A percentile compares a stretch with the other conserved stretches of the same genome.
Evolutionary conservation across 2,797 vertebrate species (phyloP).

Genomic region (Malacoctenus gilli): DNA sequence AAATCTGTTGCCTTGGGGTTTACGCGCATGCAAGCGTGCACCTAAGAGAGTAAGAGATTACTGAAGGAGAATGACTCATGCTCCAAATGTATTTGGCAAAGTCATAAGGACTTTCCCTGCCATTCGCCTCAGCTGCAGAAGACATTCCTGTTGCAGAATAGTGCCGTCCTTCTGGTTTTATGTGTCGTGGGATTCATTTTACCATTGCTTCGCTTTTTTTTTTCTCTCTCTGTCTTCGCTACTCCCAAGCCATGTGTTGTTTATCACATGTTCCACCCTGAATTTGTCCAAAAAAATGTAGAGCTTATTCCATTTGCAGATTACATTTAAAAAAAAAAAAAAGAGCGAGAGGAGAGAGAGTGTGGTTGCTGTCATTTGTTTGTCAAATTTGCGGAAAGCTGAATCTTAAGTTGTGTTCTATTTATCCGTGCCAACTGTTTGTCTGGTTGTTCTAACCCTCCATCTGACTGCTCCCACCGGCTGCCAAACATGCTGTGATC

Average conservation of each 20-base stretch:
- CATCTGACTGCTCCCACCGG: conserved; percentile 74
- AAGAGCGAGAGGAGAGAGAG: too few relatives aligned
- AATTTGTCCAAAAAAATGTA: conserved; percentile 11
- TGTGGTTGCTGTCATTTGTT: conserved; percentile 55
- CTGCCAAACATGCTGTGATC: conserved; percentile 77
- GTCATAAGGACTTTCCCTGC: conserved; percentile 72
- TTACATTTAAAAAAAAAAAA: conserved; percentile 34
- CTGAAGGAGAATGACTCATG: conserved; percentile 68
- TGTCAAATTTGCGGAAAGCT: conserved; percentile 61
- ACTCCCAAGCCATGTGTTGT: conserved; percentile 54
- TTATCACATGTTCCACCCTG: conserved; percentile 52
- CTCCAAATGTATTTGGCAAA: conserved; percentile 68
- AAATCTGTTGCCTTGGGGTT: conserved; percentile 74
- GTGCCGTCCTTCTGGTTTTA: conserved; percentile 44
- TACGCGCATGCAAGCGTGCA: conserved; percentile 42
- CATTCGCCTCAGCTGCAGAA: conserved; percentile 54
- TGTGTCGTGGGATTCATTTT: conserved; percentile 54
- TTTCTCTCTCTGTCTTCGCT: too few relatives aligned
- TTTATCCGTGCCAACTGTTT: conserved; percentile 73
- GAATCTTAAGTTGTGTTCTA: conserved; percentile 61
- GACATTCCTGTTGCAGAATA: conserved; percentile 45
- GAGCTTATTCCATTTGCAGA: conserved; percentile 64
- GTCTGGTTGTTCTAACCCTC: conserved; percentile 72
- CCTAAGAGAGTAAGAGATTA: conserved; percentile 67
- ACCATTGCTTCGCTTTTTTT: conserved; percentile 42